Percentiles rank a stretch among this genome's conserved stretches.
phyloP scores from a whole-genome alignment of 2,888 invertebrate species.

The Lordiphosa andalusiaca region DNA sequence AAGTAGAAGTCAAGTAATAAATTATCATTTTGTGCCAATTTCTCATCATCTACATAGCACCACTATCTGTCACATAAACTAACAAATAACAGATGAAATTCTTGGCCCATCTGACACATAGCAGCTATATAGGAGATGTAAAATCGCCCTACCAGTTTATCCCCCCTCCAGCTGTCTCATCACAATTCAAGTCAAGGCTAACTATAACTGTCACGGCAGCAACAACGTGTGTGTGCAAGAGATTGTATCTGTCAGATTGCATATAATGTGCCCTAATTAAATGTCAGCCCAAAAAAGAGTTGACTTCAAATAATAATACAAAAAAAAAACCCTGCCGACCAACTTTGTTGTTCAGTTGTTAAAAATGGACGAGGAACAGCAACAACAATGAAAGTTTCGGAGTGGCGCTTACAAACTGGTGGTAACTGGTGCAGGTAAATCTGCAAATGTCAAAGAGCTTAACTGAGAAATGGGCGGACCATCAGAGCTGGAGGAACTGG shows the following conservation, averaged over 20 bases:
- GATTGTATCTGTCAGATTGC: slow-evolving; percentile 27
- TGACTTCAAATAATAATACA: slow-evolving; percentile 1
- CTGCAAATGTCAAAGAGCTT: slow-evolving; percentile 62
- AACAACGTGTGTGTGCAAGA: background rate
- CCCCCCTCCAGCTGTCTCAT: too few relatives aligned
- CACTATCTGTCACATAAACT: too few relatives aligned
- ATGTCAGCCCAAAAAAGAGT: slow-evolving; percentile 32
- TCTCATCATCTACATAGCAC: too few relatives aligned
- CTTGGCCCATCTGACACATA: too few relatives aligned
- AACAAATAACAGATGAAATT: too few relatives aligned
- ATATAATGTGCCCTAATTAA: slow-evolving; percentile 57
- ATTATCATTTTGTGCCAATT: too few relatives aligned
- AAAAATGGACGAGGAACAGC: slow-evolving; percentile 7
- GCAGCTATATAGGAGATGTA: too few relatives aligned
- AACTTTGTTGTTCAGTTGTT: slow-evolving; percentile 21
- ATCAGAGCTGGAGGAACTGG: background rate
- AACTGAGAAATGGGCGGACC: slow-evolving; percentile 28
- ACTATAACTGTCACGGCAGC: slow-evolving; percentile 5
- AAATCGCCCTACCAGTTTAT: too few relatives aligned
- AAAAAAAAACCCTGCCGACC: slow-evolving; percentile 11
- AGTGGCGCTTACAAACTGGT: slow-evolving; percentile 19
- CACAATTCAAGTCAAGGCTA: too few relatives aligned
- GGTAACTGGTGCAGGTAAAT: slow-evolving; percentile 53
- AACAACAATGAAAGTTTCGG: slow-evolving; percentile 1
- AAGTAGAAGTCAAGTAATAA: too few relatives aligned